Percentiles rank a stretch among this genome's conserved stretches.
Conservation (phyloP, 2,113 vertebrate genomes). For the Passer domesticus region DNA sequence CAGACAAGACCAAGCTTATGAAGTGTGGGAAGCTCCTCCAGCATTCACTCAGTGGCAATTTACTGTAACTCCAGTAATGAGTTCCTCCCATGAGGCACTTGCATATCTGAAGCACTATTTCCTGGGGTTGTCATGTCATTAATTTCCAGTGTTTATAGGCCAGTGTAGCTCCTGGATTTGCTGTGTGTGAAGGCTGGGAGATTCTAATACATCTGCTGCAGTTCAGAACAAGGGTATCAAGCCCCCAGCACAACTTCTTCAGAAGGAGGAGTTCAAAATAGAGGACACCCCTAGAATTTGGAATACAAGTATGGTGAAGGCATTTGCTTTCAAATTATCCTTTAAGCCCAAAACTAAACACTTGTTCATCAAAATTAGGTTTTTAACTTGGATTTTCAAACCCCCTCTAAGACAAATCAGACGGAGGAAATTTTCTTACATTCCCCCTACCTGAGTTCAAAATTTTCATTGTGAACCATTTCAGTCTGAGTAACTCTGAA, state of each 20-base stretch:
- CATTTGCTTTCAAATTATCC: neutral
- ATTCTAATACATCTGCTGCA: neutral
- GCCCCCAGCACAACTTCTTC: neutral
- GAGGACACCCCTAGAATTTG: neutral
- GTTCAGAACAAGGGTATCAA: fast-evolving
- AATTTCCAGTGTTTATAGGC: slow-evolving; percentile 33
- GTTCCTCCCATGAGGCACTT: slow-evolving; percentile 39
- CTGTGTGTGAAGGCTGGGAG: neutral
- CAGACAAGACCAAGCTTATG: neutral
- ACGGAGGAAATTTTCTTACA: neutral
- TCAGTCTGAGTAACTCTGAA: neutral
- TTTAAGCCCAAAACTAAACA: neutral
- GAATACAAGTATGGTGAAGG: neutral
- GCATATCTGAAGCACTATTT: slow-evolving; percentile 11
- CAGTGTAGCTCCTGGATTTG: neutral
- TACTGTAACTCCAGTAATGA: slow-evolving; percentile 54
- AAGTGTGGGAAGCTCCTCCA: slow-evolving; percentile 33
- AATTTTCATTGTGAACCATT: neutral
- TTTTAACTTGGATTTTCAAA: neutral
- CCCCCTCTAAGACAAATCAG: neutral
- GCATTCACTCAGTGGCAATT: slow-evolving; percentile 20
- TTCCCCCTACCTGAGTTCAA: neutral
- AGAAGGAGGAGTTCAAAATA: neutral
- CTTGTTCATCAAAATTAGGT: neutral
- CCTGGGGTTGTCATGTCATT: slow-evolving; percentile 32